phyloP scores from a whole-genome alignment of 2,888 invertebrate genomes.

The Pseudeuparius sepicola region DNA sequence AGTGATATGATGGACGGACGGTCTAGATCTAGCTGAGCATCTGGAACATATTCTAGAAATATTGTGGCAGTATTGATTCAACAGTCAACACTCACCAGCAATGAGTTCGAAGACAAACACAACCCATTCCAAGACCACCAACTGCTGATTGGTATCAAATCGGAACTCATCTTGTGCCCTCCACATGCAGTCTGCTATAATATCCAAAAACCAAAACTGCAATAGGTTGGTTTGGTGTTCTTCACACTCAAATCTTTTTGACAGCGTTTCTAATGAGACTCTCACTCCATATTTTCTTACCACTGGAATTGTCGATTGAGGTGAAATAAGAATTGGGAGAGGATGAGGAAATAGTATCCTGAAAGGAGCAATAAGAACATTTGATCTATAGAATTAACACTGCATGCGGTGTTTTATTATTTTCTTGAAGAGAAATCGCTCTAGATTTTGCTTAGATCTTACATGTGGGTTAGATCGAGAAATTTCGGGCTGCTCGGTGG shows the following conservation, averaged over 20 bases:
- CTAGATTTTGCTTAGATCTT: too few species aligned
- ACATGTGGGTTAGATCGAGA: too few species aligned
- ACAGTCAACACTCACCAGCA: constrained; percentile 27
- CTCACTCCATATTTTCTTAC: constrained; percentile 33
- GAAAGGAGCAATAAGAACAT: too few species aligned
- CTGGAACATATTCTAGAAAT: constrained; percentile 25
- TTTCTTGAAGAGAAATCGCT: too few species aligned
- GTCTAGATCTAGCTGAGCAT: constrained; percentile 28
- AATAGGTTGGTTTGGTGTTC: constrained; percentile 31
- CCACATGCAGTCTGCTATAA: constrained; percentile 37
- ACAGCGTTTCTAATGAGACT: constrained; percentile 29
- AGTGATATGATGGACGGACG: too few species aligned
- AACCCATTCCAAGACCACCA: constrained; percentile 34
- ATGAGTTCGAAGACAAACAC: constrained; percentile 34
- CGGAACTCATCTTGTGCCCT: constrained; percentile 36
- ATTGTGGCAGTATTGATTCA: too few species aligned
- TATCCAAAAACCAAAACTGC: constrained; percentile 39
- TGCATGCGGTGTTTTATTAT: too few species aligned
- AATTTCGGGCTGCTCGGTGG: too few species aligned
- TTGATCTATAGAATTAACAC: too few species aligned
- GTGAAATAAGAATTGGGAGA: too few species aligned
- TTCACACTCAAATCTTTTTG: constrained; percentile 29
- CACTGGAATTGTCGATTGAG: constrained; percentile 31
- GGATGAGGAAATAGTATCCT: too few species aligned
- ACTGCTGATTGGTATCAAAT: constrained; percentile 32